These are phyloP conservation scores for Watersipora subatra DNA, from an alignment of 1,140 invertebrate species.

Conservation along the genomic window DNA sequence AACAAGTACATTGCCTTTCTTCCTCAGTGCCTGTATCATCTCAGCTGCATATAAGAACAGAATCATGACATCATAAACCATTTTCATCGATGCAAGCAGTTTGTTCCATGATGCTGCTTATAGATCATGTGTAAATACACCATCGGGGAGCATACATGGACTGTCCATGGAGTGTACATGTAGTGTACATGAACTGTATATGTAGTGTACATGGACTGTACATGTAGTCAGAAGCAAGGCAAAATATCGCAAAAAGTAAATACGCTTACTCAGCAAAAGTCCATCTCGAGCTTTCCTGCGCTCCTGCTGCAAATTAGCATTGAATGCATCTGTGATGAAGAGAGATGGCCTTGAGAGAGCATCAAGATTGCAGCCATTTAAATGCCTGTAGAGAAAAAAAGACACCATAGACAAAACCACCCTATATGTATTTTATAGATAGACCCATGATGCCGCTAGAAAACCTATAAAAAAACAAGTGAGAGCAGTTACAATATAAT, in stretches of 20 bases:
- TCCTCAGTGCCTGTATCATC: conserved; percentile 79
- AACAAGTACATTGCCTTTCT: conserved; percentile 85
- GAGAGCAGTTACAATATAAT: too few relatives aligned
- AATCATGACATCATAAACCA: background rate
- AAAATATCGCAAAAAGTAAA: background rate
- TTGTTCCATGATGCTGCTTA: too few relatives aligned
- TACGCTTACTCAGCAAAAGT: conserved; percentile 71
- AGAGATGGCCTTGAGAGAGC: conserved; percentile 68
- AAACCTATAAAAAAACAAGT: background rate
- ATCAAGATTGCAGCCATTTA: conserved; percentile 49
- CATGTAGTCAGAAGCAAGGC: background rate
- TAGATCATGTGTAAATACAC: too few relatives aligned
- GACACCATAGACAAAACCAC: background rate
- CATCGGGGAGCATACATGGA: too few relatives aligned
- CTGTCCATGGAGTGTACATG: too few relatives aligned
- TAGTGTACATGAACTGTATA: too few relatives aligned
- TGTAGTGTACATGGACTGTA: too few relatives aligned
- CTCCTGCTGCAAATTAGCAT: conserved; percentile 81
- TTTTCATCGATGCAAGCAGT: too few relatives aligned
- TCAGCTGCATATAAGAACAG: conserved; percentile 53
- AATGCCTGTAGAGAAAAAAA: conserved; percentile 47
- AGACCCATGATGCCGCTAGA: background rate
- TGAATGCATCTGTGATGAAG: conserved; percentile 89
- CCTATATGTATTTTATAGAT: background rate
- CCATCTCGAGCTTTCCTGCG: conserved; percentile 81